These are phyloP conservation scores for Arremon aurantiirostris DNA, from an alignment of 2,797 vertebrate genomes.

Conservation along the genomic window DNA sequence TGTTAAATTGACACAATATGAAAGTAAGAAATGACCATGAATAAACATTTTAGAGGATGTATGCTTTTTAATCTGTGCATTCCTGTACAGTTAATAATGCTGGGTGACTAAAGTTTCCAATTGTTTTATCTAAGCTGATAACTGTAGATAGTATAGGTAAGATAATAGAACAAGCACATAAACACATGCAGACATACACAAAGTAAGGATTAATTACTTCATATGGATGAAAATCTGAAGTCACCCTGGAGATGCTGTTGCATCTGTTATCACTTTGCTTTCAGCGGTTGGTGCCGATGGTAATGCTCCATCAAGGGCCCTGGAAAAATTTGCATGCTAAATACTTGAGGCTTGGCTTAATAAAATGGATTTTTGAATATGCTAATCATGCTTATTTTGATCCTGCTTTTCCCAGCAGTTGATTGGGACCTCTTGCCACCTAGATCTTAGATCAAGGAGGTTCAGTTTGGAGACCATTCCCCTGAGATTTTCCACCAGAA, in stretches of 20 bases:
- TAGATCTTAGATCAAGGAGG: neutral
- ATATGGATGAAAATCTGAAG: slow-evolving; percentile 33
- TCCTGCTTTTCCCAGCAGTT: neutral
- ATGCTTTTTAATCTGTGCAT: neutral
- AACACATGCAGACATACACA: neutral
- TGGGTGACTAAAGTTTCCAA: neutral
- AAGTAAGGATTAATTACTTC: slow-evolving; percentile 34
- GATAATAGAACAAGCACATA: neutral
- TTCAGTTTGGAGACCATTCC: neutral
- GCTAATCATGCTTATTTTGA: neutral
- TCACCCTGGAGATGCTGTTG: slow-evolving; percentile 37
- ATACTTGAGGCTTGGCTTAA: slow-evolving; percentile 3
- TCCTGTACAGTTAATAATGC: neutral
- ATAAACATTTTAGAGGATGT: neutral
- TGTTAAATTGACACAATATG: neutral
- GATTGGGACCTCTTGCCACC: neutral
- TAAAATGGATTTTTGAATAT: slow-evolving; percentile 35
- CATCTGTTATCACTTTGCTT: slow-evolving; percentile 33
- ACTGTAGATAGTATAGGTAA: neutral
- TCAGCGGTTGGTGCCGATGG: neutral
- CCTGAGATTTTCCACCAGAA: neutral
- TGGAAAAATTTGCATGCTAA: slow-evolving; percentile 45
- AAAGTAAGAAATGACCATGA: neutral
- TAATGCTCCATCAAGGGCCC: neutral
- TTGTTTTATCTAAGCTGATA: neutral